A percentile compares a stretch with the other conserved stretches of the same genome.
Conservation (phyloP, 2,113 vertebrate genomes). For the Pipa parva region DNA sequence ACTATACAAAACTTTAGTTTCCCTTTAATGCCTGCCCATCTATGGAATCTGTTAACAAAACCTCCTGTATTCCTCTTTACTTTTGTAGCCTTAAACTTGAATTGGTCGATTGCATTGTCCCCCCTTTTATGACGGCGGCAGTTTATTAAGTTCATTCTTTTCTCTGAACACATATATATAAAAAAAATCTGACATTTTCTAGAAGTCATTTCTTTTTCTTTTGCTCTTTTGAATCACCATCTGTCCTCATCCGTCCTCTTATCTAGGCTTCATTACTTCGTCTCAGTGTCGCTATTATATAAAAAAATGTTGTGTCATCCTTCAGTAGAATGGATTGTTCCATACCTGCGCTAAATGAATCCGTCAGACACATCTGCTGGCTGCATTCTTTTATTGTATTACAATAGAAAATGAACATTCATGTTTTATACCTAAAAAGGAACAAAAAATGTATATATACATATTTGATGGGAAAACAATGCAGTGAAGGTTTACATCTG, state of each 20-base stretch:
- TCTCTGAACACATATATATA: background rate
- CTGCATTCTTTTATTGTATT: too few species aligned
- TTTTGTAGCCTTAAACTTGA: background rate
- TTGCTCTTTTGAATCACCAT: conserved; percentile 18
- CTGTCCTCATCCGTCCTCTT: conserved; percentile 16
- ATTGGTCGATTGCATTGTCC: background rate
- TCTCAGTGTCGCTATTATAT: background rate
- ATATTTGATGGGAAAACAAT: too few species aligned
- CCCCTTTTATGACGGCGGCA: background rate
- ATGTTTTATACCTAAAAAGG: too few species aligned
- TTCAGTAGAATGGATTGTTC: background rate
- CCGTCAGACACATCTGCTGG: too few species aligned
- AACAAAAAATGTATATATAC: too few species aligned
- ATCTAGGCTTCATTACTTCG: conserved; percentile 10
- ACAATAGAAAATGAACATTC: too few species aligned
- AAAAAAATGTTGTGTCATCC: background rate
- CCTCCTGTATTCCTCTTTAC: conserved; percentile 8
- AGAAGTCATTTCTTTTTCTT: conserved; percentile 10
- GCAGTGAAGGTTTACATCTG: too few species aligned
- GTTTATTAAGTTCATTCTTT: conserved; percentile 15
- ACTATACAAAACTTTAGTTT: background rate
- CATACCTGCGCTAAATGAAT: background rate
- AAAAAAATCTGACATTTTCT: background rate
- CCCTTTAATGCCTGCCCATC: background rate
- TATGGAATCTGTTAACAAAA: background rate